Evolutionary conservation across 1,140 invertebrate genomes (phyloP), one percentile per base, ranked within the genome.

Genomic region (Zelostemma sp.): DNA sequence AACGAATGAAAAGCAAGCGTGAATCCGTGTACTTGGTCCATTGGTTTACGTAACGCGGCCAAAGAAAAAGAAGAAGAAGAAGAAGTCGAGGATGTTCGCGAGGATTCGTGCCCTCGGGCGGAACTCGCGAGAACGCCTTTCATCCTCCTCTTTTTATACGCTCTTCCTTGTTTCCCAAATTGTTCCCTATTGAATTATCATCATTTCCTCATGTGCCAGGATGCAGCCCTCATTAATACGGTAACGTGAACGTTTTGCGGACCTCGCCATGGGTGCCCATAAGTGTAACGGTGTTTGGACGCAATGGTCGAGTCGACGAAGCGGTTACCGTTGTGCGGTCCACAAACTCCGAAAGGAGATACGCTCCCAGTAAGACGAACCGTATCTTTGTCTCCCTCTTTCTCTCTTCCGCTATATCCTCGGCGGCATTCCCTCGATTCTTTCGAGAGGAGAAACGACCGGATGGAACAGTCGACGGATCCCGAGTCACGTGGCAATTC

Each of bases 271-370:
- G 67, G 66, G 59, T 61, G 71, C 65, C 74, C 73, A 79, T 81
- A 82, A 84, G 80, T 81, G 80, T 84, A 85, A 85, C 83, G 83
- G 83, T 82, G 59, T 76, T 71, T 59, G 75, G 57, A 80, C 71
- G 74, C 73, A 77, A 75, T 76, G 73, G 65, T 62, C 58, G 68
- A 71, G 67, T 60, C 70, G 58, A 69, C 68, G 57, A 51, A 64
- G 59, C 71, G 76, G 76, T 82, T 83, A 83, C 81, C 80, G 81
- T 83, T 83, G 82, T 66, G 72, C 77, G 80, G 78, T 82, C 82
- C 81, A 83, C 81, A 83, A 83, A 83, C 79, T 78, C 66, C 72
- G 45, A 68, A 70, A 67, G 58, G 59, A 63, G 62, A 76, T 77
- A 75, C 73, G 63, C 70, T 73, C 63, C 33, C 55, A 63, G 71